Percentiles rank a stretch among this genome's conserved stretches.
These are phyloP conservation scores for Scolopax bukidnonensis DNA, from an alignment of 2,797 vertebrate genomes.

Conservation along the genomic window DNA sequence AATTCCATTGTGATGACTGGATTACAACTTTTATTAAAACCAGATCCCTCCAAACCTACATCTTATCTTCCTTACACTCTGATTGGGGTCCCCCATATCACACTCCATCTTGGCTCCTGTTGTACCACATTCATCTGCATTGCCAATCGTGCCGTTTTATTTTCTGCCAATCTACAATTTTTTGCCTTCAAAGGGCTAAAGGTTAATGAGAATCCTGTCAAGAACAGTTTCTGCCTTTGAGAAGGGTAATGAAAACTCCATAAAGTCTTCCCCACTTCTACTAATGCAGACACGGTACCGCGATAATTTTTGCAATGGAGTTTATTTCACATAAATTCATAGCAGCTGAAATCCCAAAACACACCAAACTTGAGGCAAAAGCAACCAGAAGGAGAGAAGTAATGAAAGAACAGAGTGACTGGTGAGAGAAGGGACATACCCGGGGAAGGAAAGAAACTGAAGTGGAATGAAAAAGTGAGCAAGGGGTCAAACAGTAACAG, in stretches of 20 bases:
- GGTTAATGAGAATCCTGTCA: not conserved
- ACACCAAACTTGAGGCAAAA: not conserved
- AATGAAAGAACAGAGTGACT: not conserved
- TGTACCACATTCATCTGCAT: rapidly evolving
- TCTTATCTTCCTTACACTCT: rapidly evolving
- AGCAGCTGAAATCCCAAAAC: not conserved
- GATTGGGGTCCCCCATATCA: rapidly evolving
- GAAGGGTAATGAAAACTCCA: not conserved
- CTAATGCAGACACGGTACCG: not conserved
- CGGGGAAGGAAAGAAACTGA: not conserved
- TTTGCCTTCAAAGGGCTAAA: not conserved
- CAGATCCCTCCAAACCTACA: not conserved
- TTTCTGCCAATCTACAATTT: not conserved
- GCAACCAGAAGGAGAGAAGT: not conserved
- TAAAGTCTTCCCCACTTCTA: not conserved
- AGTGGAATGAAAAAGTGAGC: not conserved
- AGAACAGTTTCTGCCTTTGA: not conserved
- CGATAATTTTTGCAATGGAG: not conserved
- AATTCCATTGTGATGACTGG: rapidly evolving
- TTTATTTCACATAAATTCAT: not conserved
- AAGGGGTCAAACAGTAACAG: not conserved
- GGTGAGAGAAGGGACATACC: not conserved
- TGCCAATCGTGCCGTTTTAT: not conserved
- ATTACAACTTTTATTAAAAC: not conserved
- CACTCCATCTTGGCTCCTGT: not conserved